Percentiles rank a stretch among this genome's conserved stretches.
Evolutionary conservation across 2,113 vertebrate genomes (phyloP).

Genomic region (Hepsetus odoe): DNA sequence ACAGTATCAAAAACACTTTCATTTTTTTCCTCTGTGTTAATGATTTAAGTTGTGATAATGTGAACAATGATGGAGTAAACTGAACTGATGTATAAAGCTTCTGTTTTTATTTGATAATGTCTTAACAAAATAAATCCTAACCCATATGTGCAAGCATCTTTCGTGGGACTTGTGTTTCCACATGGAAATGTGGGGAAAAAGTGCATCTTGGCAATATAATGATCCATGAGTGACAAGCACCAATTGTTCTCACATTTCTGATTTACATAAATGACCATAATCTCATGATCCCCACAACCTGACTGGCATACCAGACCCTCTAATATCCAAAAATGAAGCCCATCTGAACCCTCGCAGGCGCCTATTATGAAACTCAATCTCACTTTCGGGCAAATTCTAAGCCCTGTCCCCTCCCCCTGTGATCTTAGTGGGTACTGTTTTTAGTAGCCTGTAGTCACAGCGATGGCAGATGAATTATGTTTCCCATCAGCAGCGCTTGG

Average conservation of each 20-base stretch:
- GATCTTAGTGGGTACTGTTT: slow-evolving; percentile 69
- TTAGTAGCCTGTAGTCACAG: slow-evolving; percentile 64
- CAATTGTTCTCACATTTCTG: neutral
- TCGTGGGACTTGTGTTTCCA: neutral
- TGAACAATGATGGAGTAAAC: neutral
- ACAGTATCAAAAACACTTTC: neutral
- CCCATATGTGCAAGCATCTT: neutral
- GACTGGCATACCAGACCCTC: slow-evolving; percentile 40
- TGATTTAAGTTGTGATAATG: neutral
- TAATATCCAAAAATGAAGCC: slow-evolving; percentile 36
- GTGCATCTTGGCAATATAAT: neutral
- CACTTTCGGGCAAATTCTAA: slow-evolving; percentile 48
- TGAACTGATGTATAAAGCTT: neutral
- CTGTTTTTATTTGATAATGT: neutral
- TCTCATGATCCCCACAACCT: slow-evolving; percentile 18
- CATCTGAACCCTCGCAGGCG: slow-evolving; percentile 52
- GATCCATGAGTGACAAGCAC: slow-evolving; percentile 14
- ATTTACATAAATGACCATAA: slow-evolving; percentile 34
- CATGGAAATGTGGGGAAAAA: neutral
- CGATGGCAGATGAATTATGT: slow-evolving; percentile 27
- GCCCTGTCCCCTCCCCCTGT: slow-evolving; percentile 55
- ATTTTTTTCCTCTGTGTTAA: neutral
- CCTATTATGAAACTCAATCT: slow-evolving; percentile 74
- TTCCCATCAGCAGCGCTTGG: slow-evolving; percentile 29
- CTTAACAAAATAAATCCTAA: slow-evolving; percentile 13